Conservation (phyloP, 2,113 vertebrate genomes). For the Gymnogyps californianus region DNA sequence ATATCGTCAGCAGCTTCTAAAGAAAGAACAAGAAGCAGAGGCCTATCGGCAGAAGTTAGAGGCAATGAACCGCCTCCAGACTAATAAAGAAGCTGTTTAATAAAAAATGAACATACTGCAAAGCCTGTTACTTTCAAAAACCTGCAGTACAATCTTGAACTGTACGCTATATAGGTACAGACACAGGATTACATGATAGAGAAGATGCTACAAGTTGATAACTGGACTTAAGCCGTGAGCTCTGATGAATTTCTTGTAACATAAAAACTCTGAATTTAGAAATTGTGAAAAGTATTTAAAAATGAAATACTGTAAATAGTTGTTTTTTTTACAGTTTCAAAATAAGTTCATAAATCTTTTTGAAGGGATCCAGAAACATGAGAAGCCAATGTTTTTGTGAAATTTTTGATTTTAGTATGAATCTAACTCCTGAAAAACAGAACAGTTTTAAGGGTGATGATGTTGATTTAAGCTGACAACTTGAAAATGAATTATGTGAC, state of each 20-base stretch:
- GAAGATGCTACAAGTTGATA: slow-evolving; percentile 67
- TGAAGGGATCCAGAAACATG: slow-evolving; percentile 76
- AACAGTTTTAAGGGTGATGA: slow-evolving; percentile 80
- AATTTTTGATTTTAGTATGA: slow-evolving; percentile 77
- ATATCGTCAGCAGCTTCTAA: slow-evolving; percentile 85
- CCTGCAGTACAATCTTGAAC: slow-evolving; percentile 70
- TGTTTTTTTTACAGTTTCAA: slow-evolving; percentile 80
- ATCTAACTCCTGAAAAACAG: slow-evolving; percentile 77
- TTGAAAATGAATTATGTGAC: slow-evolving; percentile 70
- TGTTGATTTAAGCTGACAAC: slow-evolving; percentile 70
- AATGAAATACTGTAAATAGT: slow-evolving; percentile 84
- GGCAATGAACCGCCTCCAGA: slow-evolving; percentile 85
- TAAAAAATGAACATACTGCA: slow-evolving; percentile 43
- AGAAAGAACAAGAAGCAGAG: slow-evolving; percentile 88
- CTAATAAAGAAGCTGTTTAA: slow-evolving; percentile 83
- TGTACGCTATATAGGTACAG: slow-evolving; percentile 61
- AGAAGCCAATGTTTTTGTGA: slow-evolving; percentile 77
- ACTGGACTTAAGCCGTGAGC: slow-evolving; percentile 77
- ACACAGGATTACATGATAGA: slow-evolving; percentile 46
- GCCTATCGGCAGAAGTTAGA: slow-evolving; percentile 87
- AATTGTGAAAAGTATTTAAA: slow-evolving; percentile 86
- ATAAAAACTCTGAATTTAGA: slow-evolving; percentile 77
- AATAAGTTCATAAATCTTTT: slow-evolving; percentile 80
- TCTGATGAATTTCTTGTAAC: slow-evolving; percentile 75
- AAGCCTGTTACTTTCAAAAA: slow-evolving; percentile 67